These are phyloP conservation scores for Cyphomyrmex costatus DNA, from an alignment of 1,140 invertebrate species.

Conservation along the genomic window DNA sequence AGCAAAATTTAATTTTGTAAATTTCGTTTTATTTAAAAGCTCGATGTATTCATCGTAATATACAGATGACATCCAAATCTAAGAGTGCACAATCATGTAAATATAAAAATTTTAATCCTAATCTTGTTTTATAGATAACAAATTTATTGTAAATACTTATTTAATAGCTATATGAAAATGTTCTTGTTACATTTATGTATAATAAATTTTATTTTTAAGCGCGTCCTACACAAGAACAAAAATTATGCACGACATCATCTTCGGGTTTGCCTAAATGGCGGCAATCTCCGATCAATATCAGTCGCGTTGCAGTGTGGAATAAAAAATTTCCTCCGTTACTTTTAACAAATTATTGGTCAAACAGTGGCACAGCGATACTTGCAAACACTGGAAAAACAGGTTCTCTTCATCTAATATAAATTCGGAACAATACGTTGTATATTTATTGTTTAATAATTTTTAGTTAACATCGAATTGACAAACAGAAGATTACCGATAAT, in stretches of 20 bases:
- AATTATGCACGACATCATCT: slow-evolving; percentile 71
- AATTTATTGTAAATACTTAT: background rate
- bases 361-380: slow-evolving; percentile 73
- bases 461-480: slow-evolving; percentile 71
- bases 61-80: slow-evolving; percentile 28
- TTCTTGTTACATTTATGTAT: background rate
- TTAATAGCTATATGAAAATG: background rate
- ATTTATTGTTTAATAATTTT: slow-evolving; percentile 47
- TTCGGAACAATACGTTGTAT: background rate
- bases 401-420: slow-evolving; percentile 49
- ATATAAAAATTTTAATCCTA: slow-evolving; percentile 13
- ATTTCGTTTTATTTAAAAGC: background rate
- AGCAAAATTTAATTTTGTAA: background rate
- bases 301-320: slow-evolving; percentile 52
- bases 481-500: slow-evolving; percentile 82
- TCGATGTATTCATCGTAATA: background rate
- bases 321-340: slow-evolving; percentile 73
- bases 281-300: slow-evolving; percentile 78
- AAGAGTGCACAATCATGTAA: slow-evolving; percentile 9
- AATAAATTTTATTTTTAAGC: background rate
- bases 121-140: background rate
- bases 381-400: slow-evolving; percentile 86
- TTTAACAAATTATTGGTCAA: slow-evolving; percentile 73
- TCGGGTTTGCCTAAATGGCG: slow-evolving; percentile 76
- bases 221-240: slow-evolving; percentile 11